Evolutionary conservation across 2,888 invertebrate species (phyloP).

Genomic region (Calameuta pallipes): DNA sequence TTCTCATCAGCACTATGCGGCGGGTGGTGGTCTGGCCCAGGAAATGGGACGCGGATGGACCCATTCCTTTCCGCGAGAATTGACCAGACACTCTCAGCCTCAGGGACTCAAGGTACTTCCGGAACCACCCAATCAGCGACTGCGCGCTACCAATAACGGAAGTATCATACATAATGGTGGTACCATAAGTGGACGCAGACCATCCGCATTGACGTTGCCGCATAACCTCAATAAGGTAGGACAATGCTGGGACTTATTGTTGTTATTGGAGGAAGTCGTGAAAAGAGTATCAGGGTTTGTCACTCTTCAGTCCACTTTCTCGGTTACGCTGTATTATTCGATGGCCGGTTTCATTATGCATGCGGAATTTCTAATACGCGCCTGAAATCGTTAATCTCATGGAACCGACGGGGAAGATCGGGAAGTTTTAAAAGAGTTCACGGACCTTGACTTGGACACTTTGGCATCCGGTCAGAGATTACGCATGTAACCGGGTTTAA

Average conservation of each 20-base stretch:
- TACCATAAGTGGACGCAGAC: slow-evolving; percentile 80
- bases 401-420: no score
- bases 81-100: slow-evolving; percentile 47
- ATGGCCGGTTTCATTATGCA: slow-evolving; percentile 11
- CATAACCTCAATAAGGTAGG: slow-evolving; percentile 56
- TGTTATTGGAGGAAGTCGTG: no score
- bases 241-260: no score
- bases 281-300: no score
- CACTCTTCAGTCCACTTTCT: no score
- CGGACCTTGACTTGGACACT: no score
- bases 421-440: no score
- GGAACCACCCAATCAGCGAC: slow-evolving; percentile 74
- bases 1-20: slow-evolving; percentile 45
- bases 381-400: no score
- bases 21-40: slow-evolving; percentile 28
- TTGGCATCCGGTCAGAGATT: no score
- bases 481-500: slow-evolving; percentile 6
- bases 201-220: slow-evolving; percentile 58
- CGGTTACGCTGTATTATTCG: no score
- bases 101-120: slow-evolving; percentile 74
- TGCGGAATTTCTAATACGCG: slow-evolving; percentile 15
- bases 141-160: slow-evolving; percentile 85
- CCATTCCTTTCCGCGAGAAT: slow-evolving; percentile 55
- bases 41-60: slow-evolving; percentile 54
- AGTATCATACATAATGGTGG: slow-evolving; percentile 85